These are phyloP conservation scores for Darevskia mixta DNA, from an alignment of 2,797 vertebrate genomes.

Conservation along the genomic window DNA sequence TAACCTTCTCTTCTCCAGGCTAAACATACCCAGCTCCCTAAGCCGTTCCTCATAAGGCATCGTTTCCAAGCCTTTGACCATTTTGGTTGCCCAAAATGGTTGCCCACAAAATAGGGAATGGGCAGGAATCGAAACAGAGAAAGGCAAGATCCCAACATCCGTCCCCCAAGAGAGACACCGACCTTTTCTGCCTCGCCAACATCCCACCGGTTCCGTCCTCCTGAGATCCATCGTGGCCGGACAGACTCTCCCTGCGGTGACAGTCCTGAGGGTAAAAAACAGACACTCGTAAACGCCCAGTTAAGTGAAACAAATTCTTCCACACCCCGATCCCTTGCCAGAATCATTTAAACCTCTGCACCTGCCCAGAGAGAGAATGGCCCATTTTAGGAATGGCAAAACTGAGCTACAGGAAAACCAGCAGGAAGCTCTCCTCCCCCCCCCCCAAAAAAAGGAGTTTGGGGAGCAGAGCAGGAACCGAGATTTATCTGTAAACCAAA, in stretches of 20 bases:
- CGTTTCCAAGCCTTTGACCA: too few relatives aligned
- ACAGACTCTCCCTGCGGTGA: slow-evolving; percentile 39
- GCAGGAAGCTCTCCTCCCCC: too few relatives aligned
- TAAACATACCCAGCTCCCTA: too few relatives aligned
- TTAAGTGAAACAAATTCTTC: fast-evolving
- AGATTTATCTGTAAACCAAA: neutral
- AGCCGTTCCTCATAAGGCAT: too few relatives aligned
- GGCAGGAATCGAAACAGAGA: neutral
- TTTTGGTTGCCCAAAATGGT: too few relatives aligned
- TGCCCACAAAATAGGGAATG: too few relatives aligned
- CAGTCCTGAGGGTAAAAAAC: slow-evolving; percentile 33
- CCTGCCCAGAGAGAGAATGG: neutral
- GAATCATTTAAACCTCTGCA: neutral
- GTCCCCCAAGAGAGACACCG: neutral
- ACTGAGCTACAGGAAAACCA: neutral
- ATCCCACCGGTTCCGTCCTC: slow-evolving; percentile 44
- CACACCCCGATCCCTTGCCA: fast-evolving
- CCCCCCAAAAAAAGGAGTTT: neutral
- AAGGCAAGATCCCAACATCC: fast-evolving
- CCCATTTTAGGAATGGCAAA: neutral
- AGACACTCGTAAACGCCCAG: fast-evolving
- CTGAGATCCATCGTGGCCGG: slow-evolving; percentile 65
- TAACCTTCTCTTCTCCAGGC: too few relatives aligned
- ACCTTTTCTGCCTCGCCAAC: slow-evolving; percentile 55
- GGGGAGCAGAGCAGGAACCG: neutral